A percentile compares a stretch with the other conserved stretches of the same genome.
phyloP scores from a whole-genome alignment of 1,140 invertebrate genomes.

The Penaeus chinensis region DNA sequence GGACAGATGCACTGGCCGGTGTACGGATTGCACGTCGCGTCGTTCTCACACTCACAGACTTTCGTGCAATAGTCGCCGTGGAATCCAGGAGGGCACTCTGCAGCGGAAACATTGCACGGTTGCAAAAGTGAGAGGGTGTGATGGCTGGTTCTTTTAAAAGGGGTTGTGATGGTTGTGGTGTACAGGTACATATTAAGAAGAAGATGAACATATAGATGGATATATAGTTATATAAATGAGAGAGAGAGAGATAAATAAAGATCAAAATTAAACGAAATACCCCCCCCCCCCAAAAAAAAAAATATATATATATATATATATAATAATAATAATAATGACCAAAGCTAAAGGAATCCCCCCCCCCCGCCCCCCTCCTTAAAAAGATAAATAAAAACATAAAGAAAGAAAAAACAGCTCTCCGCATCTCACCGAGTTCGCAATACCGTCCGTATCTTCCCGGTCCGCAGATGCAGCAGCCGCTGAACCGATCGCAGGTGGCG shows the following conservation, averaged over 20 bases:
- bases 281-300: no score
- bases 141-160: slow-evolving; percentile 83
- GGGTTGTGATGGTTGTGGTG: background rate
- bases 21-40: slow-evolving; percentile 76
- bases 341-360: no score
- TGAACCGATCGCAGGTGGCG: slow-evolving; percentile 66
- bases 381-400: no score
- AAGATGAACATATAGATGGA: background rate
- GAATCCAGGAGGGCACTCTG: slow-evolving; percentile 40
- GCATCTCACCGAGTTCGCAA: slow-evolving; percentile 64
- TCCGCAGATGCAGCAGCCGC: slow-evolving; percentile 81
- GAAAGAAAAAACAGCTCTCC: background rate
- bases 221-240: slow-evolving; percentile 4
- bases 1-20: slow-evolving; percentile 80
- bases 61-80: slow-evolving; percentile 61
- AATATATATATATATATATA: no score
- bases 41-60: slow-evolving; percentile 82
- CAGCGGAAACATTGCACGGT: background rate
- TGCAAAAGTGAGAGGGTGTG: slow-evolving; percentile 72
- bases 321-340: no score
- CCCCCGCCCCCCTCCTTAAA: no score
- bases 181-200: no score
- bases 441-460: slow-evolving; percentile 69
- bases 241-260: no score
- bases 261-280: no score